Conservation (phyloP, 1,140 invertebrate species). For the Latrodectus geometricus region DNA sequence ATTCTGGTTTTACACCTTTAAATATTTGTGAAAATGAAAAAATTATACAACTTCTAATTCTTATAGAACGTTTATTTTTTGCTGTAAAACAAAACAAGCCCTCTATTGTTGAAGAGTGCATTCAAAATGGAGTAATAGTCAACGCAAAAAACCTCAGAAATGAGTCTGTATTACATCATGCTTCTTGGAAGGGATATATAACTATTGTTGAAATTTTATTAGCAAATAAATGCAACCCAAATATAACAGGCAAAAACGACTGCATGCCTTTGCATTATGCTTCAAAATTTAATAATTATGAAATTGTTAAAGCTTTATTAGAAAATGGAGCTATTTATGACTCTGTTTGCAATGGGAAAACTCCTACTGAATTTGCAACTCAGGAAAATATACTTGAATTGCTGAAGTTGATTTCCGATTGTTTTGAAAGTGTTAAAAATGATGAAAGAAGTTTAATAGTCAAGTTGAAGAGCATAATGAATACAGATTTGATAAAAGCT, state of each 20-base stretch:
- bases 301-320: slow-evolving; percentile 16
- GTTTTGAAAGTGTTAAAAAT: too few species aligned
- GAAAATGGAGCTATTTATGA: slow-evolving; percentile 6
- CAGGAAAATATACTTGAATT: background rate
- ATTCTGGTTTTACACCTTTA: too few species aligned
- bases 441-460: too few species aligned
- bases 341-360: background rate
- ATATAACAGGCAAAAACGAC: background rate
- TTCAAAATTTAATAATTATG: slow-evolving; percentile 3
- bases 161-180: slow-evolving; percentile 65
- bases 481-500: too few species aligned
- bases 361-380: background rate
- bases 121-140: background rate
- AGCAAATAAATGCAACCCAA: slow-evolving; percentile 9
- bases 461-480: too few species aligned
- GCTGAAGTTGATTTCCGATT: background rate
- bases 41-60: background rate
- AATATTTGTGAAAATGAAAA: background rate
- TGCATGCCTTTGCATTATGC: slow-evolving; percentile 37
- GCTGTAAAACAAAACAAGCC: slow-evolving; percentile 7
- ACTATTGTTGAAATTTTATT: slow-evolving; percentile 69
- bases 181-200: slow-evolving; percentile 67
- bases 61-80: background rate
- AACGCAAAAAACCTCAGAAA: background rate
- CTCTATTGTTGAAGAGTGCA: background rate